Base-by-base conservation (phyloP, 2,888 invertebrate genomes). In the Eristalis intricaria region DNA sequence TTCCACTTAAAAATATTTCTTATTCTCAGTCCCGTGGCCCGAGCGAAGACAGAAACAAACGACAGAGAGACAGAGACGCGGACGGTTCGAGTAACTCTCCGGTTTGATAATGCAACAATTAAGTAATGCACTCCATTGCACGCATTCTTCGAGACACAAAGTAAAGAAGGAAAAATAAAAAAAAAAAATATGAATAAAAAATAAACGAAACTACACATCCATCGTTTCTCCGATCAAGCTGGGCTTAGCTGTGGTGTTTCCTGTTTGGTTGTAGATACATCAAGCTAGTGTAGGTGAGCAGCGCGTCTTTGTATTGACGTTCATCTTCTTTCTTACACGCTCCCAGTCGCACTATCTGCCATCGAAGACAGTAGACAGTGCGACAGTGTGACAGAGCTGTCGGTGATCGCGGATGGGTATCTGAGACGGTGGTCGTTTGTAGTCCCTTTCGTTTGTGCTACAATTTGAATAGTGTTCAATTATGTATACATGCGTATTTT, bases 91-190 rank as follows among this genome's bases (percentile, higher is more conserved):
- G 19, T 40, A 74, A 56, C 68, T 58, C 38, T 23, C 70, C 71
- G 66, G 40, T 76, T 79, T 79, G 78, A 86, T 86, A 86, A 75
- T 75, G 82, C 83, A 83, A 79, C 83, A 86, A 86, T 86, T 86
- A 86, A 86, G 74, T 78, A 82, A 82, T 86, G 83, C 86, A 83
- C 65, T 75, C 65, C 50, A 83, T 78, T 83, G 78, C 77, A 82
- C 82, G 86, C 78, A 78, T 76, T 76, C 76, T 77, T 77, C 22
- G 43, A 74, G 75, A 76, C 65, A 82, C 75, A 70, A 64, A 23
- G 11, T 19, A 11, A 38, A 58, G 15, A 15, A 43, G n/a, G 1
- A 43, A 43, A 43, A 43, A 40, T 13, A n/a, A 50, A 8, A 8
- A 8, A 19, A 5, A 50, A 8, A 50, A 19, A 50, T 19, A 7